phyloP scores from a whole-genome alignment of 2,113 vertebrate genomes.

The Megaptera novaeangliae region DNA sequence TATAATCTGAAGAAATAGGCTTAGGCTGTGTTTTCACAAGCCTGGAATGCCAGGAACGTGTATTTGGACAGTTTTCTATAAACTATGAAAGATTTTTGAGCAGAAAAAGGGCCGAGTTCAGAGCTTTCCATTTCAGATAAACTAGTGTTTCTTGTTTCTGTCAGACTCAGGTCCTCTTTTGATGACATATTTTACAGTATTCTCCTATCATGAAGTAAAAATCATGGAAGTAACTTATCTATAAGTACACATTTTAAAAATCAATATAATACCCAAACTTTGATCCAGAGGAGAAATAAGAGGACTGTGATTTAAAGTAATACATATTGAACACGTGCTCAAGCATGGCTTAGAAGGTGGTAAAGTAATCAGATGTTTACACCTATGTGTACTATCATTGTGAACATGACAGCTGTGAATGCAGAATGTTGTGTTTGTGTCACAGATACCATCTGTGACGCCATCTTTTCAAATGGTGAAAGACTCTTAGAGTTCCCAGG shows the following conservation, averaged over 20 bases:
- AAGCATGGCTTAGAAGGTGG: neutral
- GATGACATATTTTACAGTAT: neutral
- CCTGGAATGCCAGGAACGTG: neutral
- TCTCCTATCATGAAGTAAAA: neutral
- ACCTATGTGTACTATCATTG: accelerated
- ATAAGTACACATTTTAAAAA: neutral
- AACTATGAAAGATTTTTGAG: neutral
- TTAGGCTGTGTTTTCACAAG: neutral
- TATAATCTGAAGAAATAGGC: neutral
- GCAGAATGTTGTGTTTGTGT: neutral
- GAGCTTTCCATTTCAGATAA: neutral
- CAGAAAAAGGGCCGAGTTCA: neutral
- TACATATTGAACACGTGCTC: neutral
- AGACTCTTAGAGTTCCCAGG: neutral
- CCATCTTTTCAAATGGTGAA: neutral
- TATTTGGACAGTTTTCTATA: neutral
- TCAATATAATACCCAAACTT: neutral
- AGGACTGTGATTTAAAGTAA: neutral
- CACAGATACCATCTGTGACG: neutral
- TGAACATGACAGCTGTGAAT: neutral
- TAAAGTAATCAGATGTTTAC: neutral
- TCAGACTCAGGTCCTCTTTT: neutral
- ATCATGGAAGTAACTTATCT: neutral
- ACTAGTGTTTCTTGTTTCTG: neutral
- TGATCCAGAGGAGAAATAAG: neutral